phyloP scores from a whole-genome alignment of 1,140 invertebrate genomes.

The Aphelinus certus region DNA sequence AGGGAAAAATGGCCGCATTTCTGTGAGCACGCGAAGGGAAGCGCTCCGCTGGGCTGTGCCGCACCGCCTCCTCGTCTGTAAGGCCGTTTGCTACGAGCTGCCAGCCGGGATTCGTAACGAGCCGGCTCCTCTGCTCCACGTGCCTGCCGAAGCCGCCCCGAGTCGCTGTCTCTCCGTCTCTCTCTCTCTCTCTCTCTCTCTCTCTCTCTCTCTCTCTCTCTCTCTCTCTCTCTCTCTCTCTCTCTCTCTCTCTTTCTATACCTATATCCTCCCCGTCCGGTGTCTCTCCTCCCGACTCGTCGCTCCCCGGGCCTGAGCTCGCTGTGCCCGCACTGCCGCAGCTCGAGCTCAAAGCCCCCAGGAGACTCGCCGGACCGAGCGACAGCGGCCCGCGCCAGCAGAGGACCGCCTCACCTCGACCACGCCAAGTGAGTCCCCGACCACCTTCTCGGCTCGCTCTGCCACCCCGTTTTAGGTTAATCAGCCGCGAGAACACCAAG shows the following conservation, averaged over 20 bases:
- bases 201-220: not conserved
- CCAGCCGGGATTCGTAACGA: constrained; percentile 30
- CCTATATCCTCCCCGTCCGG: not conserved
- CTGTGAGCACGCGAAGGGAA: constrained; percentile 53
- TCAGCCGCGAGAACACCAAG: not conserved
- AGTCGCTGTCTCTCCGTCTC: constrained; percentile 44
- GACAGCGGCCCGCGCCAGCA: not conserved
- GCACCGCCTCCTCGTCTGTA: constrained; percentile 58
- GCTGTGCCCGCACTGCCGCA: not conserved
- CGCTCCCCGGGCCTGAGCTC: not conserved
- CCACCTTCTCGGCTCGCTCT: not conserved
- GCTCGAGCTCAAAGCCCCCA: not conserved
- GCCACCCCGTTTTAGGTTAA: not conserved
- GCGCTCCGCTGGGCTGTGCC: constrained; percentile 8
- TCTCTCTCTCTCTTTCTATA: not conserved
- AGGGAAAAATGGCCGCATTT: constrained; percentile 64
- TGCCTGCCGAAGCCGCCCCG: constrained; percentile 52
- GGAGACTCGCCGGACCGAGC: not conserved
- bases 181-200: not conserved
- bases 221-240: constrained; percentile 1
- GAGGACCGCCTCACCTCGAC: not conserved
- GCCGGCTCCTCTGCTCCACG: constrained; percentile 23
- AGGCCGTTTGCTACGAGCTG: constrained; percentile 53
- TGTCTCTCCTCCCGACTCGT: not conserved
- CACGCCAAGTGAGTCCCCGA: not conserved